These are phyloP conservation scores for Lagopus muta DNA, from an alignment of 2,113 vertebrate species.

Conservation along the genomic window DNA sequence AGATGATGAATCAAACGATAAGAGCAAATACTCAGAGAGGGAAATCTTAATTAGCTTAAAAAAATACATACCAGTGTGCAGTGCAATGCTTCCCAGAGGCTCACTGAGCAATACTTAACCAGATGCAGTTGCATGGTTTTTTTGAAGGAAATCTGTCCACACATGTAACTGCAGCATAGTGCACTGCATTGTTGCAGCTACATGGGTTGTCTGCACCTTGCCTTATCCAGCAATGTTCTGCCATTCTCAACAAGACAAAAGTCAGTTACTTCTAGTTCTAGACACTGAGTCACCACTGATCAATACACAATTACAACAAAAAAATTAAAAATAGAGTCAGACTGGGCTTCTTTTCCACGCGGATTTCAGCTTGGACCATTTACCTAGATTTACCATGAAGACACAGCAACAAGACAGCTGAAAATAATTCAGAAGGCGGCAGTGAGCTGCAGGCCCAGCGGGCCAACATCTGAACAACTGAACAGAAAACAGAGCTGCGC, in stretches of 20 bases:
- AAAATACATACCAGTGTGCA: neutral
- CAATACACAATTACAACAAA: neutral
- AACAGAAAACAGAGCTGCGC: neutral
- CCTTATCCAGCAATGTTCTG: neutral
- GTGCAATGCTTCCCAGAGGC: neutral
- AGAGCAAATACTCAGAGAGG: neutral
- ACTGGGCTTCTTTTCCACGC: neutral
- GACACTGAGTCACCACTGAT: neutral
- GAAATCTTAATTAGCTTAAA: neutral
- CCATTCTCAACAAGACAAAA: neutral
- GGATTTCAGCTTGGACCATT: neutral
- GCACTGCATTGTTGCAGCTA: neutral
- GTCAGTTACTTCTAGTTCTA: neutral
- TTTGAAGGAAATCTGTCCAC: neutral
- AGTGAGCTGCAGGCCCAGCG: neutral
- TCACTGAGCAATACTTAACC: neutral
- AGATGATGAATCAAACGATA: neutral
- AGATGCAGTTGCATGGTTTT: neutral
- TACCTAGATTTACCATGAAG: neutral
- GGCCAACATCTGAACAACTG: accelerated
- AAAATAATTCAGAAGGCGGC: neutral
- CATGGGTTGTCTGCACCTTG: neutral
- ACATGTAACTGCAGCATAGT: neutral
- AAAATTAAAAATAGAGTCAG: neutral
- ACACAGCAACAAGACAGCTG: neutral